These are phyloP conservation scores for Pandemis cinnamomeana DNA, from an alignment of 2,888 invertebrate species.

Conservation along the genomic window DNA sequence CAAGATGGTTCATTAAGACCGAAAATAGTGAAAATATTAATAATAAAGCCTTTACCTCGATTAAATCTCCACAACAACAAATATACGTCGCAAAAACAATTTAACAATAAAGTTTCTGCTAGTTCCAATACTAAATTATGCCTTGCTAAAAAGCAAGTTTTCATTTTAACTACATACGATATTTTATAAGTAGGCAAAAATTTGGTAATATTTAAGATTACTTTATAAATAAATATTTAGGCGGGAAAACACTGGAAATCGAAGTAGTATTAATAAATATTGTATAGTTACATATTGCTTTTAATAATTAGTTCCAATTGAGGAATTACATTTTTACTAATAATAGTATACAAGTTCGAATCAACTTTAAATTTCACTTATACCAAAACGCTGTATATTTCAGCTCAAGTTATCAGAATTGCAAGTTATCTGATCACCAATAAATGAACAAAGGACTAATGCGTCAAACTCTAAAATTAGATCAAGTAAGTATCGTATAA, in stretches of 20 bases:
- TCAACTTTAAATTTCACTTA: constrained; percentile 24
- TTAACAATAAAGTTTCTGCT: constrained; percentile 20
- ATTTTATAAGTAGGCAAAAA: constrained; percentile 35
- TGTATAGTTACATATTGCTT: constrained; percentile 41
- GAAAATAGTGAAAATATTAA: constrained; percentile 15
- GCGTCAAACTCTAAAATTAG: not conserved
- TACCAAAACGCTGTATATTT: constrained; percentile 1
- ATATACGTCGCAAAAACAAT: constrained; percentile 19
- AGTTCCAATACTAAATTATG: constrained; percentile 6
- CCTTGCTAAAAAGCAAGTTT: too few species aligned
- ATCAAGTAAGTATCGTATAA: not conserved
- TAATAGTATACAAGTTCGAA: constrained; percentile 9
- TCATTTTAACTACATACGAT: not conserved
- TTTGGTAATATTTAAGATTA: constrained; percentile 27
- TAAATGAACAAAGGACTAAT: not conserved
- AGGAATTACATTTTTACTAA: constrained; percentile 19
- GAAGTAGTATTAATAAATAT: constrained; percentile 40
- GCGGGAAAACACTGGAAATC: constrained; percentile 55
- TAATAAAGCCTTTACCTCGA: constrained; percentile 19
- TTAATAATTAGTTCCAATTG: constrained; percentile 38
- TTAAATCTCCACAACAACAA: constrained; percentile 16
- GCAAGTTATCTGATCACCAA: not conserved
- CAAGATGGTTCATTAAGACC: constrained; percentile 15
- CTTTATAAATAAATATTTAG: constrained; percentile 44
- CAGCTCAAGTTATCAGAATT: not conserved